These are phyloP conservation scores for Blastomussa wellsi DNA, from an alignment of 92 coral and sea anemone genomes.

Conservation along the genomic window DNA sequence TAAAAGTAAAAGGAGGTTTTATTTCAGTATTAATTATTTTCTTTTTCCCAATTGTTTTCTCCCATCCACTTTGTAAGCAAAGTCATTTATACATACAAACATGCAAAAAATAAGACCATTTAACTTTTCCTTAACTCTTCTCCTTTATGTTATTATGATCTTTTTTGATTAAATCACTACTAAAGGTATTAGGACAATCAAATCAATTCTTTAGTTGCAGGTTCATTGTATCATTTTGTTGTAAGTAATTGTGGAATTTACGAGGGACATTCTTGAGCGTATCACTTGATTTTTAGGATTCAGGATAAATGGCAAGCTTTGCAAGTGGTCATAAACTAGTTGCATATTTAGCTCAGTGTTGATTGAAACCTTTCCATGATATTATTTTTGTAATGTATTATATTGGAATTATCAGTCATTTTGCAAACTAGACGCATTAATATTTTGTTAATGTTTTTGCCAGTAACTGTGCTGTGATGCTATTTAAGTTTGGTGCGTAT, in stretches of 20 bases:
- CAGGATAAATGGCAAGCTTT: background rate
- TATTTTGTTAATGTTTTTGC: slow-evolving; percentile 2
- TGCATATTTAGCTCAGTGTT: background rate
- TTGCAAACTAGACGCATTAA: background rate
- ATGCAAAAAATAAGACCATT: too few species aligned
- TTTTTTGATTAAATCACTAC: background rate
- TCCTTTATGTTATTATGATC: background rate
- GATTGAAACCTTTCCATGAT: background rate
- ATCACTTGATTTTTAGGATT: background rate
- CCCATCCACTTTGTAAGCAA: background rate
- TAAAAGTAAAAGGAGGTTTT: slow-evolving; percentile 8
- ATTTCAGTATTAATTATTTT: background rate
- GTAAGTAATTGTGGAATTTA: background rate
- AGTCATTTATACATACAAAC: background rate
- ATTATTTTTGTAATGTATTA: too few species aligned
- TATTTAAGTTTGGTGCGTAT: slow-evolving; percentile 97
- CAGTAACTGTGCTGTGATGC: slow-evolving; percentile 93
- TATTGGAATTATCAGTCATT: background rate
- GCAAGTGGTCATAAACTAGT: background rate
- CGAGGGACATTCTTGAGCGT: background rate
- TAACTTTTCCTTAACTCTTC: too few species aligned
- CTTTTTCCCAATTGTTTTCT: background rate
- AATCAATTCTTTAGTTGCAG: background rate
- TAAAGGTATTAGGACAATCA: background rate
- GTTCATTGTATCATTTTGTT: background rate